Base-by-base conservation (phyloP, 1,140 invertebrate genomes). In the Ips typographus region DNA sequence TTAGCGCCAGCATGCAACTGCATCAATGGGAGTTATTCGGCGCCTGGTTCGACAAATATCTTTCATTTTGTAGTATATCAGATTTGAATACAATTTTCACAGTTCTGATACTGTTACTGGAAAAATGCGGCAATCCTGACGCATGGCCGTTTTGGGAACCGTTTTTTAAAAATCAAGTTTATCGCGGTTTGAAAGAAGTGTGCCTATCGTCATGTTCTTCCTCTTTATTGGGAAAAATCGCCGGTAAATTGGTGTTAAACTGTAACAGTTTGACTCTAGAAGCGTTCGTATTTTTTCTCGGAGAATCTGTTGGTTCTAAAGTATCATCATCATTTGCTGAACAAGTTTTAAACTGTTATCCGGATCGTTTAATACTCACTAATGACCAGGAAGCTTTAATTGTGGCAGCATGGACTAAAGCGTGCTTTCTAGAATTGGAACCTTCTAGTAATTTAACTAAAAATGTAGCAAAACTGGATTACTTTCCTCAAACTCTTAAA, bases 21-120 rank as follows among this genome's bases (percentile, higher is more conserved):
- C 62, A 76, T 42, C 77, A 80, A 63, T 75, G 71, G 70, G 41
- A 73, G 4, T 51, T 80, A 4, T 64, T 80, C 2, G 70, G 72
- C 41, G 40, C 63, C 3, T 80, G 79, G 79, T 52, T 79, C 2
- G 43, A 52, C 7, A 71, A 74, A 59, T 80, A 79, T 62, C 53
- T 75, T 58, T 59, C 67, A n/a, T 55, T 58, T 3, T 80, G 78
- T 58, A 69, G 74, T 56, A 68, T 72, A n/a, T 49, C 57, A 2
- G 79, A 80, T 51, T 47, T 80, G 22, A 67, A 69, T 38, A n/a
- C 42, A 22, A 51, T 75, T 2, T 63, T 78, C 4, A 74, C 75
- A 22, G 66, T 73, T 8, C 53, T 79, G 6, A 36, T 73, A 40
- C 62, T 22, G 22, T 53, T 73, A 5, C 51, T 78, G 6, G 71